Percentiles rank a stretch among this genome's conserved stretches.
phyloP scores from a whole-genome alignment of 2,113 vertebrate species.

The Elephantulus edwardii region DNA sequence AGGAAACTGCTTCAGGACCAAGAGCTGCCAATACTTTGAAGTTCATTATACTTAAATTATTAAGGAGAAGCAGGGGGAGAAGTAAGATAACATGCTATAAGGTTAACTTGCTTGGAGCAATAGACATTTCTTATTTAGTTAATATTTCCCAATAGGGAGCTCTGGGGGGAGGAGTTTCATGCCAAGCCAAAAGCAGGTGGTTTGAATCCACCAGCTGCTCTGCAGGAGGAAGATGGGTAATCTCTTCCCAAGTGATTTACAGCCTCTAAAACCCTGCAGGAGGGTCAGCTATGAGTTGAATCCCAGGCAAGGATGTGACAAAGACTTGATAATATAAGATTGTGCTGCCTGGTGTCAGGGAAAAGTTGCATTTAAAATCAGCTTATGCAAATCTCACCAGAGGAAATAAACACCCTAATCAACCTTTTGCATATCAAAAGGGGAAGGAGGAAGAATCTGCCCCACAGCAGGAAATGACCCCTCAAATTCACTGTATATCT shows the following conservation, averaged over 20 bases:
- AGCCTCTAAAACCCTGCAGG: too few relatives aligned
- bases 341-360: not conserved
- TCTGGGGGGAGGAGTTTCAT: too few relatives aligned
- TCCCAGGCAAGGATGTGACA: too few relatives aligned
- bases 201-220: too few relatives aligned
- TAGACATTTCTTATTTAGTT: constrained; percentile 18
- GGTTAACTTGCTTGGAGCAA: not conserved
- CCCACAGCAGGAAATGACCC: not conserved
- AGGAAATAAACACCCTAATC: not conserved
- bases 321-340: not conserved
- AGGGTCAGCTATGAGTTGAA: too few relatives aligned
- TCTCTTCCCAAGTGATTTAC: too few relatives aligned
- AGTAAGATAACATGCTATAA: not conserved
- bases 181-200: too few relatives aligned
- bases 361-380: constrained; percentile 29
- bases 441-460: not conserved
- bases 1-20: constrained; percentile 14
- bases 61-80: not conserved
- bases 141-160: not conserved
- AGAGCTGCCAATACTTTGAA: constrained; percentile 35
- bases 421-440: not conserved
- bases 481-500: not conserved
- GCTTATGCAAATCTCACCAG: not conserved
- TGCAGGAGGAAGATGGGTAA: too few relatives aligned
- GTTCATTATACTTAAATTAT: not conserved